A percentile compares a stretch with the other conserved stretches of the same genome.
Evolutionary conservation across 2,797 vertebrate species (phyloP).

Genomic region (Myotis vivesi): DNA sequence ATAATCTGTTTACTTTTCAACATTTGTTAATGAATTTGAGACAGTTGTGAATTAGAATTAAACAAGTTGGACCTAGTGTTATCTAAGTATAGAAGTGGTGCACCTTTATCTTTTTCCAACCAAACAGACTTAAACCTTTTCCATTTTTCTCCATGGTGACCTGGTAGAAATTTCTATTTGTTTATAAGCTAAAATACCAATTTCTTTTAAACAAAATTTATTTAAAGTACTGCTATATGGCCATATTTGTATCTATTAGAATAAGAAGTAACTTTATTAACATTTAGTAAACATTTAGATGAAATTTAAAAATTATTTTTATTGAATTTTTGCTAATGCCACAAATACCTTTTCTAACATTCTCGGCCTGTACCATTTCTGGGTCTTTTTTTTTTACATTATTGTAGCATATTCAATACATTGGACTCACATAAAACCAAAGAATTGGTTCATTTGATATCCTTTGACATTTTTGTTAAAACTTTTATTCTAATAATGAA

Average conservation of each 20-base stretch:
- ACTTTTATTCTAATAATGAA: not conserved
- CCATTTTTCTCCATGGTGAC: not conserved
- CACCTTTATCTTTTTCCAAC: not conserved
- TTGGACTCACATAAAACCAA: not conserved
- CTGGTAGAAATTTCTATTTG: not conserved
- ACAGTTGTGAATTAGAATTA: not conserved
- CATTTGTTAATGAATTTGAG: constrained; percentile 12
- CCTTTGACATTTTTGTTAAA: constrained; percentile 38
- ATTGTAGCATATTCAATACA: not conserved
- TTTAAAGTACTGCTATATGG: not conserved
- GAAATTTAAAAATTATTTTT: not conserved
- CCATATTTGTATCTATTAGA: not conserved
- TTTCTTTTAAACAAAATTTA: not conserved
- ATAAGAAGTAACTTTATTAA: not conserved
- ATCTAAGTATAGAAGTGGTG: not conserved
- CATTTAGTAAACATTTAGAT: constrained; percentile 34
- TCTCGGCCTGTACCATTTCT: not conserved
- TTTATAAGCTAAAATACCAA: not conserved
- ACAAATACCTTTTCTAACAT: constrained; percentile 6
- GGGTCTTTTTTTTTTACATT: not conserved
- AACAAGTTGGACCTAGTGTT: not conserved
- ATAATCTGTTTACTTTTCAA: not conserved
- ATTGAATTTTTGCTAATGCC: not conserved
- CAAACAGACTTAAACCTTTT: not conserved
- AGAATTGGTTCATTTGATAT: constrained; percentile 13